phyloP scores from a whole-genome alignment of 2,797 vertebrate genomes.

The Etheostoma perlongum region DNA sequence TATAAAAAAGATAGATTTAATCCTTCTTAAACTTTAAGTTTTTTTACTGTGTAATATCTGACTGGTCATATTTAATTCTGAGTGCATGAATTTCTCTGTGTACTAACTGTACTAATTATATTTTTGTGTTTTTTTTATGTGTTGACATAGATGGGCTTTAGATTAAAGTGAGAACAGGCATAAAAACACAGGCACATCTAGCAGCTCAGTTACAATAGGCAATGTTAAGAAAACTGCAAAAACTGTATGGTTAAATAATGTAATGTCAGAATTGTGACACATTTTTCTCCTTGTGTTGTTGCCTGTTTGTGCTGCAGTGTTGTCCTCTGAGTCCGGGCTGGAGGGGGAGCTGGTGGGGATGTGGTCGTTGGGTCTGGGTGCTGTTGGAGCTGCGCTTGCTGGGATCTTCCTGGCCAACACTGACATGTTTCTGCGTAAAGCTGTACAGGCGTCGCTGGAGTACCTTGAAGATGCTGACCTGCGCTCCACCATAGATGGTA shows the following conservation, averaged over 20 bases:
- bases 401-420: conserved; percentile 95
- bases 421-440: conserved; percentile 90
- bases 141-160: conserved; percentile 2
- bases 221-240: neutral
- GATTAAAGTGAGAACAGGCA: neutral
- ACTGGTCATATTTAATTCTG: neutral
- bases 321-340: conserved; percentile 73
- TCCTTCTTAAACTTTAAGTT: neutral
- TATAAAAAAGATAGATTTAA: conserved; percentile 13
- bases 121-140: neutral
- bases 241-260: neutral
- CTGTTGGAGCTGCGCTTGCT: conserved; percentile 90
- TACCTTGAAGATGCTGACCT: conserved; percentile 89
- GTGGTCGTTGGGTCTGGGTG: conserved; percentile 93
- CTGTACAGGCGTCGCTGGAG: conserved; percentile 84
- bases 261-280: neutral
- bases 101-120: neutral
- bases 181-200: neutral
- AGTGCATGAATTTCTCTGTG: neutral
- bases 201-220: neutral
- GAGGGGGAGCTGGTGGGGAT: conserved; percentile 86
- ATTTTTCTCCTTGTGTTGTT: conserved; percentile 6
- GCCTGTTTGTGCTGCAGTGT: conserved; percentile 63
- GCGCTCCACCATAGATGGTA: conserved; percentile 88
- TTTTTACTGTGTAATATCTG: neutral